Conservation (phyloP, 2,888 invertebrate species). For the Agrochola macilenta region DNA sequence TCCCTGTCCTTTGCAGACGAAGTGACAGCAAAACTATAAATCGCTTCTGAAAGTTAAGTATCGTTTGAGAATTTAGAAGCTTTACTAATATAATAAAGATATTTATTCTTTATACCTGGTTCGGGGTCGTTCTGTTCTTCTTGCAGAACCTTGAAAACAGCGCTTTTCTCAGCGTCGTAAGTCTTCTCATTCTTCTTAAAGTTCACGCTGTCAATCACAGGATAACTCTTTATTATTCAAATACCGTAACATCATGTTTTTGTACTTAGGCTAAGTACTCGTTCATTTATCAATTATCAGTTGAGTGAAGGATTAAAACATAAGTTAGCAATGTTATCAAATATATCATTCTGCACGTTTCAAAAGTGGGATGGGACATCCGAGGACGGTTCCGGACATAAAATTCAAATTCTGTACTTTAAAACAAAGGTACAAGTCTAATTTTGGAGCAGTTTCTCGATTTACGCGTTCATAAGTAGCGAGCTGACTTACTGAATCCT, state of each 20-base stretch:
- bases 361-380: constrained; percentile 8
- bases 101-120: constrained; percentile 91
- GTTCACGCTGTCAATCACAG: constrained; percentile 93
- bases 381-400: neutral
- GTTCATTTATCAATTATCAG: constrained; percentile 13
- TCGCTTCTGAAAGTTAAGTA: constrained; percentile 5
- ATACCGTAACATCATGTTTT: neutral
- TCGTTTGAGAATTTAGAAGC: constrained; percentile 5
- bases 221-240: constrained; percentile 24
- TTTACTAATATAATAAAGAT: constrained; percentile 14
- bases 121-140: constrained; percentile 96
- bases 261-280: constrained; percentile 18
- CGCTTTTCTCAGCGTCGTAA: constrained; percentile 96
- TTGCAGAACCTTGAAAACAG: constrained; percentile 97
- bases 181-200: constrained; percentile 98
- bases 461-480: constrained; percentile 1
- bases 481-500: constrained; percentile 19
- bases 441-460: constrained; percentile 1
- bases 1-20: neutral
- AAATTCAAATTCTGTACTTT: constrained; percentile 2
- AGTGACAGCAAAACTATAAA: constrained; percentile 1
- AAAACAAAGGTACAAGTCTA: neutral
- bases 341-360: constrained; percentile 21
- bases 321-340: constrained; percentile 64
- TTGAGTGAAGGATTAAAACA: constrained; percentile 41